phyloP scores from a whole-genome alignment of 2,113 vertebrate genomes.

The Salvelinus fontinalis region DNA sequence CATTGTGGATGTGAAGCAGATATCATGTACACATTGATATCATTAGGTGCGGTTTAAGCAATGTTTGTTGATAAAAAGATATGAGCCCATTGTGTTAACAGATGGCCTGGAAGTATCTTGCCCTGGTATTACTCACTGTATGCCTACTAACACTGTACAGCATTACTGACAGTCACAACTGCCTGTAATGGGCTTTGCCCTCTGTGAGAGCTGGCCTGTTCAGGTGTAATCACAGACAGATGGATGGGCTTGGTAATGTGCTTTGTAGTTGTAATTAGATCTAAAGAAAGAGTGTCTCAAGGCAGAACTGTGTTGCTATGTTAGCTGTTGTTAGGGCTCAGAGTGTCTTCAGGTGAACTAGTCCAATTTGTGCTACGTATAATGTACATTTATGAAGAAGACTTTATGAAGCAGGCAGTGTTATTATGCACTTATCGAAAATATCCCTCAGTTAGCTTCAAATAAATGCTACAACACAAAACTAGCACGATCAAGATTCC shows the following conservation, averaged over 20 bases:
- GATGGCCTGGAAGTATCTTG: too few relatives aligned
- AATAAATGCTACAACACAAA: conserved; percentile 11
- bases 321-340: conserved; percentile 1
- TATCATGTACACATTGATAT: conserved; percentile 10
- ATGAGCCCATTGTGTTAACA: background rate
- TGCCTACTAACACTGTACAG: too few relatives aligned
- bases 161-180: background rate
- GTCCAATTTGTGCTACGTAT: background rate
- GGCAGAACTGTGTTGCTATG: background rate
- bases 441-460: conserved; percentile 30
- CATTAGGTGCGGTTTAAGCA: background rate
- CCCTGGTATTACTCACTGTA: too few relatives aligned
- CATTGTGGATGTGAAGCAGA: conserved; percentile 12
- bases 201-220: background rate
- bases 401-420: conserved; percentile 1
- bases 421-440: conserved; percentile 27
- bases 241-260: background rate
- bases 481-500: conserved; percentile 20
- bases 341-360: conserved; percentile 4
- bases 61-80: background rate
- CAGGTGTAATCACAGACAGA: background rate
- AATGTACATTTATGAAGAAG: conserved; percentile 30
- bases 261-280: conserved; percentile 13
- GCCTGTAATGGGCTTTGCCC: background rate
- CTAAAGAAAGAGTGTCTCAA: background rate